Evolutionary conservation across 2,797 vertebrate species (phyloP).

Genomic region (Sarcophilus harrisii): DNA sequence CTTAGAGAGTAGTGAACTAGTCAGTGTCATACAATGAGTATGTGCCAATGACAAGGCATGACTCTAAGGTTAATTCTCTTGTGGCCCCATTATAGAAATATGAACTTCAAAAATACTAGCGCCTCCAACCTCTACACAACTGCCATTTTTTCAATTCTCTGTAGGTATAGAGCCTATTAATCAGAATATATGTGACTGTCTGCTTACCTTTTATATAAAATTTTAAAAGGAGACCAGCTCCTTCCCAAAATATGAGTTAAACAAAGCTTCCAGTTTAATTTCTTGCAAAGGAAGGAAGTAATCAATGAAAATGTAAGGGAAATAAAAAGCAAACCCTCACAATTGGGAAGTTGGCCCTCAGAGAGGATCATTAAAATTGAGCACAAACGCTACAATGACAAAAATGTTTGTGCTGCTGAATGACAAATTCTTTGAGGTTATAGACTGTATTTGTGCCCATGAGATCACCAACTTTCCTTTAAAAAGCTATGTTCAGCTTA

Average conservation of each 20-base stretch:
- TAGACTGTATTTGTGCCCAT: not conserved
- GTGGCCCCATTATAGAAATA: not conserved
- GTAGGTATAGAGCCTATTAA: not conserved
- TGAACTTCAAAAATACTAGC: not conserved
- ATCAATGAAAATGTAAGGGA: constrained; percentile 5
- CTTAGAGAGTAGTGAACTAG: not conserved
- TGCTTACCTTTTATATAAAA: constrained; percentile 10
- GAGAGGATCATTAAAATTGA: not conserved
- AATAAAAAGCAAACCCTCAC: not conserved
- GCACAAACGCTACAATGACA: rapidly evolving
- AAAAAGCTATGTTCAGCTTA: not conserved
- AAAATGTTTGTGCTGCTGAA: not conserved
- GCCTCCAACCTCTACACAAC: not conserved
- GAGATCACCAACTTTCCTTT: not conserved
- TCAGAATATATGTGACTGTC: not conserved
- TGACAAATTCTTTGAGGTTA: not conserved
- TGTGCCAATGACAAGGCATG: not conserved
- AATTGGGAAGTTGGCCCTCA: not conserved
- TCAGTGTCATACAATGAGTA: not conserved
- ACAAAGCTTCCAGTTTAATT: not conserved
- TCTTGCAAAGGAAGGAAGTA: not conserved
- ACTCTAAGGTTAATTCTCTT: not conserved
- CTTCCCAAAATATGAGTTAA: constrained; percentile 7
- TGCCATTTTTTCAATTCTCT: constrained; percentile 1
- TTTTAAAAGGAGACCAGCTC: constrained; percentile 11